Percentiles rank a stretch among this genome's conserved stretches.
Evolutionary conservation across 2,888 invertebrate genomes (phyloP).

Genomic region (Conomelus anceps): DNA sequence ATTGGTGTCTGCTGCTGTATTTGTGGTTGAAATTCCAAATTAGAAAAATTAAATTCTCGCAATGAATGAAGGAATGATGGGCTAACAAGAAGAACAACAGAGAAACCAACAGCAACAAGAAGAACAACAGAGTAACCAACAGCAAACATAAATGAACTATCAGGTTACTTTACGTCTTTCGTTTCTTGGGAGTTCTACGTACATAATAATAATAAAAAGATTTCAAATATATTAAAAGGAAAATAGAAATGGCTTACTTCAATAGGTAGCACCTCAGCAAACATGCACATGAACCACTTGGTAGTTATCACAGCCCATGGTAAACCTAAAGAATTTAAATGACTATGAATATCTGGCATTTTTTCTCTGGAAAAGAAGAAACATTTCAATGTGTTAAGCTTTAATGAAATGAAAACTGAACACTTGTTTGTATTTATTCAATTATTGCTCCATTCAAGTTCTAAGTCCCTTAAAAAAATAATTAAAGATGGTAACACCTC

Average conservation of each 20-base stretch:
- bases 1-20: too few relatives aligned
- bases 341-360: slow-evolving; percentile 72
- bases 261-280: slow-evolving; percentile 85
- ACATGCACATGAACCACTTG: slow-evolving; percentile 94
- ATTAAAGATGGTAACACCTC: background rate
- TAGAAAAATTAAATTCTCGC: too few relatives aligned
- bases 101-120: too few relatives aligned
- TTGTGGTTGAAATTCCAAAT: too few relatives aligned
- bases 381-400: background rate
- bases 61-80: too few relatives aligned
- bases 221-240: too few relatives aligned
- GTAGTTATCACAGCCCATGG: slow-evolving; percentile 88
- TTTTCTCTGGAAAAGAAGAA: slow-evolving; percentile 50
- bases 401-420: background rate
- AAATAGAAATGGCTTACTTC: slow-evolving; percentile 50
- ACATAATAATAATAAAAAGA: too few relatives aligned
- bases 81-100: too few relatives aligned
- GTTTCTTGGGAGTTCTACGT: too few relatives aligned
- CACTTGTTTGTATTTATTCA: background rate
- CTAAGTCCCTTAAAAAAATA: background rate
- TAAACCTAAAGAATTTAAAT: slow-evolving; percentile 71
- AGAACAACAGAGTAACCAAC: too few relatives aligned
- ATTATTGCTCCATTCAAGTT: background rate
- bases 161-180: too few relatives aligned
- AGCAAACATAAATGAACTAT: too few relatives aligned